These are phyloP conservation scores for Aphodius granarius DNA, from an alignment of 2,888 invertebrate species.

Conservation along the genomic window DNA sequence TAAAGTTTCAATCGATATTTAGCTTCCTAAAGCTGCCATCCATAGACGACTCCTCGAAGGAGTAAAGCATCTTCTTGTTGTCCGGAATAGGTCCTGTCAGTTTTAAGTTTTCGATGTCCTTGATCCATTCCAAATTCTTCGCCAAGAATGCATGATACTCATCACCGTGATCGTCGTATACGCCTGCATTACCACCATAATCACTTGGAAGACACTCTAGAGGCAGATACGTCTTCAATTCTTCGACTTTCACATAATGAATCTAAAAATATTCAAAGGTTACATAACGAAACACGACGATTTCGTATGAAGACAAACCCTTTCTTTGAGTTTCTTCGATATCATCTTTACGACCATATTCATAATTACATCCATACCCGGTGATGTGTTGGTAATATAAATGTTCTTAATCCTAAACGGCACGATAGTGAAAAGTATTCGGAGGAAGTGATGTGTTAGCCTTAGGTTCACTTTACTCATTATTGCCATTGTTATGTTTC, in stretches of 20 bases:
- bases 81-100: background rate
- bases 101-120: background rate
- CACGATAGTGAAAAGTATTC: no score
- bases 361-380: no score
- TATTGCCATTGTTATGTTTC: no score
- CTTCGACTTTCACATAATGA: background rate
- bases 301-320: no score
- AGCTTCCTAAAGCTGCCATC: constrained; percentile 18
- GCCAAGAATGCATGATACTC: background rate
- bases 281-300: no score
- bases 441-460: no score
- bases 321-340: no score
- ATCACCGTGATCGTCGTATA: background rate
- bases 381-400: no score
- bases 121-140: background rate
- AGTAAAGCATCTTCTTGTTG: constrained; percentile 10
- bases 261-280: no score
- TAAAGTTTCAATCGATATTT: constrained; percentile 13
- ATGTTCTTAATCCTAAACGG: no score
- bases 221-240: background rate
- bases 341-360: no score
- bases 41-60: constrained; percentile 17
- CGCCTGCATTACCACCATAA: background rate
- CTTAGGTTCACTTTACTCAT: no score
- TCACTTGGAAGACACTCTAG: constrained; percentile 1